These are phyloP conservation scores for Herminia tarsipennalis DNA, from an alignment of 2,888 invertebrate genomes.

Conservation along the genomic window DNA sequence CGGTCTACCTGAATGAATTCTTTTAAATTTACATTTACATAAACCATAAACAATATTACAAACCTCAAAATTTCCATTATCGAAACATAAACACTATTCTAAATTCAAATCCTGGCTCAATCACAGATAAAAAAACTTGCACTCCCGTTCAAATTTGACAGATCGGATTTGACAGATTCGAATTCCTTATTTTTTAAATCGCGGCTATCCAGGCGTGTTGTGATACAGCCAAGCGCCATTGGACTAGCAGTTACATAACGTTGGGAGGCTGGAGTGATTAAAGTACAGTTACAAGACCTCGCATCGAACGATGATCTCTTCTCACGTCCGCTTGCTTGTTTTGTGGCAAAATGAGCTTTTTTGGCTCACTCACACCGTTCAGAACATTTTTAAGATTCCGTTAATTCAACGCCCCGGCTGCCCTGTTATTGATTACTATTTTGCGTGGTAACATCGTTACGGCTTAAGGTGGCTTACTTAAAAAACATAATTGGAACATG, in stretches of 20 bases:
- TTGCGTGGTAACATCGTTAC: background rate
- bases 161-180: constrained; percentile 31
- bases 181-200: constrained; percentile 32
- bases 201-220: constrained; percentile 59
- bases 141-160: constrained; percentile 43
- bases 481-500: constrained; percentile 13
- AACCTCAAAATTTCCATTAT: constrained; percentile 46
- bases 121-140: constrained; percentile 27
- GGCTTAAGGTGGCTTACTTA: constrained; percentile 3
- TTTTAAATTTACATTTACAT: background rate
- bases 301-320: constrained; percentile 79
- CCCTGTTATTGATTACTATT: constrained; percentile 25
- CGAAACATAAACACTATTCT: constrained; percentile 12
- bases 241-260: constrained; percentile 81
- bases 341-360: constrained; percentile 81
- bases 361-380: constrained; percentile 64
- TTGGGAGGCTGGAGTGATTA: constrained; percentile 70
- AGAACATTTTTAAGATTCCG: constrained; percentile 37
- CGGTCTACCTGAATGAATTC: background rate
- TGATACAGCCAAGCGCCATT: constrained; percentile 65
- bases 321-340: constrained; percentile 68
- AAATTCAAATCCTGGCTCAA: constrained; percentile 19
- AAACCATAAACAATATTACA: constrained; percentile 14
- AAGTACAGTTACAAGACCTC: constrained; percentile 84
- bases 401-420: constrained; percentile 36